Percentiles rank a stretch among this genome's conserved stretches.
These are phyloP conservation scores for Sebastes hopkinsi DNA, from an alignment of 2,797 vertebrate genomes.

Conservation along the genomic window DNA sequence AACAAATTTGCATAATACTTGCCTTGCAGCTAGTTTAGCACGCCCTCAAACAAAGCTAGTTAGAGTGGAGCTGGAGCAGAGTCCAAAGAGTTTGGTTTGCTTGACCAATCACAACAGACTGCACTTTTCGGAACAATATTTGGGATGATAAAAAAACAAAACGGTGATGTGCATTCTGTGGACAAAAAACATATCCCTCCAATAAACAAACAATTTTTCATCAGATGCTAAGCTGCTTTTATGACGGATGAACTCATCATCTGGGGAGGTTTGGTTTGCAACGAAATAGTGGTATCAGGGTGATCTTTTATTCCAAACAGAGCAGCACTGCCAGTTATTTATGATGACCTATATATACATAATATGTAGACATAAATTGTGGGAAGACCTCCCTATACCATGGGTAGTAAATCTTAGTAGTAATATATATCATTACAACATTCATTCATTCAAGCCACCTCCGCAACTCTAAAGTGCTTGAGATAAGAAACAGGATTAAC, in stretches of 20 bases:
- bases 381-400: background rate
- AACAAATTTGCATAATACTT: too few relatives aligned
- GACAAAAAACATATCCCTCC: background rate
- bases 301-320: constrained; percentile 18
- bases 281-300: background rate
- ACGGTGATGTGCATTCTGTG: background rate
- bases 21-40: accelerated
- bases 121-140: background rate
- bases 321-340: constrained; percentile 27
- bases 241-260: background rate
- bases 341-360: background rate
- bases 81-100: too few relatives aligned
- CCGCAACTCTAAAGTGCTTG: background rate
- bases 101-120: too few relatives aligned
- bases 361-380: constrained; percentile 18
- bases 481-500: constrained; percentile 24
- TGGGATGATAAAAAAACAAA: background rate
- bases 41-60: too few relatives aligned
- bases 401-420: background rate
- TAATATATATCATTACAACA: background rate
- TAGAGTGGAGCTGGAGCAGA: too few relatives aligned
- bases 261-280: background rate
- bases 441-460: background rate
- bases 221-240: background rate
- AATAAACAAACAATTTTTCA: background rate